Evolutionary conservation across 2,797 vertebrate species (phyloP), one percentile per base, ranked within the genome.

Genomic region (Xiphophorus birchmanni): DNA sequence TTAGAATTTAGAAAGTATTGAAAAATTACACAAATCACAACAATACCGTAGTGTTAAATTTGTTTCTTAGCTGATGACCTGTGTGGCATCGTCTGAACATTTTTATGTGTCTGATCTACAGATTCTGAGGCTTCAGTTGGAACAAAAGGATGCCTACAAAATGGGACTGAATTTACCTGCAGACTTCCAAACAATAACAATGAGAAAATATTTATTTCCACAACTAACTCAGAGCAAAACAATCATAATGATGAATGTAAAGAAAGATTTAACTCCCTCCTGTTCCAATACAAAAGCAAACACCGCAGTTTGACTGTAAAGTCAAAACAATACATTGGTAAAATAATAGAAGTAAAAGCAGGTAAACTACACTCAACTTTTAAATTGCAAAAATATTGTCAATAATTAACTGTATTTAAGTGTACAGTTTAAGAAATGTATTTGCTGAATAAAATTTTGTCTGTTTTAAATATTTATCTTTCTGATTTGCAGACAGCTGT

Each of bases 291-390:
- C 44, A 40, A 26, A 7, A 56, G 15, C 26, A 40, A 54, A 40
- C 3, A 12, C 1, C 4, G 32, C 47, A 21, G 9, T 5, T 50
- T 74, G 47, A 52, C n/a, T 0, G 9, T 73, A 3, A 3, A 5
- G 3, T 35, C 6, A 17, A 32, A 63, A 37, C 2, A 0, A 21
- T 0, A 35, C 3, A 40, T 10, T 1, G 1, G 0, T 13, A 0
- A 1, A 12, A 40, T 3, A 6, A 40, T 35, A 6, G 32, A 26
- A 56, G 26, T 13, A 2, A 7, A 26, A 5, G 1, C 23, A 75
- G 35, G 73, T 56, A 26, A 26, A 52, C 18, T 8, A 17, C 17
- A 74, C 17, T 45, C n/a, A 29, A 5, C 44, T 21, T 67, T 7
- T 37, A 67, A 11, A 67, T 40, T 4, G 18, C 2, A 11, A 13